phyloP scores from a whole-genome alignment of 2,797 vertebrate species.

The Zalophus californianus region DNA sequence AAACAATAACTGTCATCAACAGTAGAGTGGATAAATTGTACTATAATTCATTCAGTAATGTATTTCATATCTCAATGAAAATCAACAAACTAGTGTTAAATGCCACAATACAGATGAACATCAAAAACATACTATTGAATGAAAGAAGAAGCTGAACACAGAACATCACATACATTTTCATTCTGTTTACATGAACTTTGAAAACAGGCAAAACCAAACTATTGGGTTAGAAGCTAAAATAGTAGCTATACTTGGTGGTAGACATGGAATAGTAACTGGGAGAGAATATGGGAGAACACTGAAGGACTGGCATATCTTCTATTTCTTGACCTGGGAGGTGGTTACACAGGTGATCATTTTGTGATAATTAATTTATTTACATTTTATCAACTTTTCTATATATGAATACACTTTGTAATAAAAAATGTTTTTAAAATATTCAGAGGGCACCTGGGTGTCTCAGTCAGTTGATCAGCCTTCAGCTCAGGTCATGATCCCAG shows the following conservation, averaged over 20 bases:
- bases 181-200: neutral
- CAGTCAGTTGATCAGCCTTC: too few relatives aligned
- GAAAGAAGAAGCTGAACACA: neutral
- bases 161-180: neutral
- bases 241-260: neutral
- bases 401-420: neutral
- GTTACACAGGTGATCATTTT: neutral
- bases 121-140: neutral
- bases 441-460: neutral
- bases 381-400: neutral
- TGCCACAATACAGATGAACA: neutral
- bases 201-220: neutral
- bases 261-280: neutral
- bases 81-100: neutral
- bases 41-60: neutral
- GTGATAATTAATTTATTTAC: neutral
- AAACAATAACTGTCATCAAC: neutral
- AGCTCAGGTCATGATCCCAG: too few relatives aligned
- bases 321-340: neutral
- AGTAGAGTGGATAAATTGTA: neutral
- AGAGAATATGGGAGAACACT: neutral
- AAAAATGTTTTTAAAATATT: neutral
- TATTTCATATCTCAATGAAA: neutral
- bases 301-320: neutral
- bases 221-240: neutral